Percentiles rank a stretch among this genome's conserved stretches.
Conservation (phyloP, 2,113 vertebrate genomes). For the Eulemur macaco region DNA sequence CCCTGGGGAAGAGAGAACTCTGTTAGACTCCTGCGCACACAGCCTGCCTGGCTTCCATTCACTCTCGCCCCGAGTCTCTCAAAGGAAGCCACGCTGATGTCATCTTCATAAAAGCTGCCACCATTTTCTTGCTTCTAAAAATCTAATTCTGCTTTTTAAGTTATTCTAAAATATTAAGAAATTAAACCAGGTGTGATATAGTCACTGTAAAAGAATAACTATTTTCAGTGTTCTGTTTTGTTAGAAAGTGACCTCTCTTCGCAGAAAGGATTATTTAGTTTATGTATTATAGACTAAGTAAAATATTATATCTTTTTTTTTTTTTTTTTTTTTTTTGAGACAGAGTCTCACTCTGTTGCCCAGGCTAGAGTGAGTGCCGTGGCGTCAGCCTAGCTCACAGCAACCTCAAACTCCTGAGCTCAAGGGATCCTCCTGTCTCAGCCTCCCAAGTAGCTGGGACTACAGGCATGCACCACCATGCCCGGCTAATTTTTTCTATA, state of each 20-base stretch:
- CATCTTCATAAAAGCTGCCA: background rate
- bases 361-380: too few relatives aligned
- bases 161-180: background rate
- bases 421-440: too few relatives aligned
- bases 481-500: too few relatives aligned
- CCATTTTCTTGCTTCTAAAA: slow-evolving; percentile 46
- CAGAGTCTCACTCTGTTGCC: too few relatives aligned
- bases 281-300: background rate
- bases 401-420: too few relatives aligned
- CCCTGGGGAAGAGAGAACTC: slow-evolving; percentile 84
- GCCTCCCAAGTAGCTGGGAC: too few relatives aligned
- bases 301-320: background rate
- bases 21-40: slow-evolving; percentile 76
- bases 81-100: background rate
- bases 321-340: too few relatives aligned
- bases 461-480: too few relatives aligned
- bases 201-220: background rate
- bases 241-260: background rate
- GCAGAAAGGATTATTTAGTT: background rate
- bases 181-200: slow-evolving; percentile 12
- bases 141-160: slow-evolving; percentile 48
- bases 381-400: too few relatives aligned
- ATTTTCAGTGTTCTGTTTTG: background rate
- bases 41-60: background rate
- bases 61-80: background rate